Evolutionary conservation across 2,888 invertebrate species (phyloP), one percentile per base, ranked within the genome.

Genomic region (Latrodectus elegans): DNA sequence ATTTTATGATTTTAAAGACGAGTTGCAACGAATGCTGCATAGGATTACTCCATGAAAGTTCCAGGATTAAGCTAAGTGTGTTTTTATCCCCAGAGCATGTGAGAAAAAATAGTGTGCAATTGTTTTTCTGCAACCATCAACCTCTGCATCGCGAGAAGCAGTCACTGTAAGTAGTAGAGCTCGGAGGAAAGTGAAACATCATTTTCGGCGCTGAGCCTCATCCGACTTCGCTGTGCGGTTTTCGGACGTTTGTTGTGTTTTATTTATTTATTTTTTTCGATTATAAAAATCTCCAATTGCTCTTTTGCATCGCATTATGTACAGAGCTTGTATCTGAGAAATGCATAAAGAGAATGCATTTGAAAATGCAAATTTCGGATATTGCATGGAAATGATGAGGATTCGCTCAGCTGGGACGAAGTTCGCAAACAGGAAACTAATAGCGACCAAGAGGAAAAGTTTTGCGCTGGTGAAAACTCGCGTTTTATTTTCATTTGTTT

Each of bases 121-220:
- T 80, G 55, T 74, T 82, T 85, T 84, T 84, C 72, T 88, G 88
- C 88, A 76, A 70, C 83, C 53, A n/a, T 60, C 71, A n/a, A 67
- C 72, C 22, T 64, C 77, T 71, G 70, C 74, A 60, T 60, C 60
- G 12, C 14, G 60, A 60, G 12, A 83, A 60, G 83, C 74, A 53
- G 22, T 78, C 22, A 74, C 52, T 67, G 52, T 22, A 68, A 81
- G 85, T 68, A 14, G 82, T 70, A 64, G 53, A 78, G 68, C 70
- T 88, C 78, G 71, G 52, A 26, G 65, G 52, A 49, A 73, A 52
- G 49, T 76, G 70, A 75, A 83, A 74, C 83, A 74, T 75, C 88
- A 55, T 49, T 65, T 76, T 64, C 55, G 71, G 84, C 70, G 68
- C 68, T 70, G 67, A 52, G 67, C 74, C 26, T 79, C 74, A 64